A percentile compares a stretch with the other conserved stretches of the same genome.
Evolutionary conservation across 2,888 invertebrate species (phyloP).

Genomic region (Phlogophora meticulosa): DNA sequence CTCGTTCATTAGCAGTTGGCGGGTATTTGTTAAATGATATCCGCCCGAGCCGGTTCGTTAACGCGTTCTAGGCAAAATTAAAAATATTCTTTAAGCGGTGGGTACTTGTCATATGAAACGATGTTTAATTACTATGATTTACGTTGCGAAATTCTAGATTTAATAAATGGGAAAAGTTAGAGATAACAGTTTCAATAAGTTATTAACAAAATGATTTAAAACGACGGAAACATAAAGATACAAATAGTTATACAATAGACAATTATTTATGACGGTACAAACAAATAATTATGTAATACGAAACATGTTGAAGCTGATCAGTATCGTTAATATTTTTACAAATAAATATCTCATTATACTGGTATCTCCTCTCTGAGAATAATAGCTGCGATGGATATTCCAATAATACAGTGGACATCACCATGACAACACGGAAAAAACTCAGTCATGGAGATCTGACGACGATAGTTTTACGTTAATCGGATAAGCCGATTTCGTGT

Average conservation of each 20-base stretch:
- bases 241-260: too few relatives aligned
- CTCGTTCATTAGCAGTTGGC: slow-evolving; percentile 69
- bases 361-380: not conserved
- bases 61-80: slow-evolving; percentile 45
- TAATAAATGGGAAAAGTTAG: slow-evolving; percentile 6
- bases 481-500: slow-evolving; percentile 23
- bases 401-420: slow-evolving; percentile 15
- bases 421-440: slow-evolving; percentile 24
- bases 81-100: slow-evolving; percentile 45
- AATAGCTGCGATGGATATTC: slow-evolving; percentile 15
- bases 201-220: not conserved
- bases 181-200: slow-evolving; percentile 7
- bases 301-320: slow-evolving; percentile 2
- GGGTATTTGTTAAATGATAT: slow-evolving; percentile 59
- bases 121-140: slow-evolving; percentile 54
- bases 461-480: slow-evolving; percentile 32
- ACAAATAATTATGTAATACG: not conserved
- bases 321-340: not conserved
- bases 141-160: slow-evolving; percentile 36
- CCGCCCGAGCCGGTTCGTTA: slow-evolving; percentile 62
- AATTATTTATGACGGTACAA: not conserved
- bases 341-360: slow-evolving; percentile 7
- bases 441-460: slow-evolving; percentile 1
- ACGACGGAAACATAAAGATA: not conserved
- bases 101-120: slow-evolving; percentile 42